A percentile compares a stretch with the other conserved stretches of the same genome.
Evolutionary conservation across 2,888 invertebrate species (phyloP).

Genomic region (Orthosia incerta): DNA sequence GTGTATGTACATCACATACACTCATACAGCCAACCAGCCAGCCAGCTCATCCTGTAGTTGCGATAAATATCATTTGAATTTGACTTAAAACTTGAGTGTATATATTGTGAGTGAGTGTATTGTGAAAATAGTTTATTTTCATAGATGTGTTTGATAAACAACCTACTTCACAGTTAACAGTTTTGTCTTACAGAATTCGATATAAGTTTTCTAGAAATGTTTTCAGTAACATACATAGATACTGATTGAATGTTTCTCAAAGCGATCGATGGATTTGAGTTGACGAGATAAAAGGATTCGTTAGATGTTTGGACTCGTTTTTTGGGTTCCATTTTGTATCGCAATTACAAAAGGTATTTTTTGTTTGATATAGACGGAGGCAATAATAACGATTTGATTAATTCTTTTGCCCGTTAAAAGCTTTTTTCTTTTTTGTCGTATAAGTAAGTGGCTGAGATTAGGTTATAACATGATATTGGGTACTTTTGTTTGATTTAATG

Average conservation of each 20-base stretch:
- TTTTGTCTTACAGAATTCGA: not conserved
- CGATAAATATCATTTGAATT: too few relatives aligned
- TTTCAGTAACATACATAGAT: slow-evolving; percentile 11
- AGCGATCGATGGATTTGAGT: slow-evolving; percentile 17
- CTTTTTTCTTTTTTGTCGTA: slow-evolving; percentile 10
- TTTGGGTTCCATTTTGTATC: slow-evolving; percentile 43
- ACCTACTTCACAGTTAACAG: not conserved
- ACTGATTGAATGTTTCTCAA: slow-evolving; percentile 24
- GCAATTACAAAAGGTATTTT: slow-evolving; percentile 43
- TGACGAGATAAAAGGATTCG: slow-evolving; percentile 44
- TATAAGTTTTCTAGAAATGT: slow-evolving; percentile 3
- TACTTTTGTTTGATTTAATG: slow-evolving; percentile 21
- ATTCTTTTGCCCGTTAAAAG: slow-evolving; percentile 24
- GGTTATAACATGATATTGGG: not conserved
- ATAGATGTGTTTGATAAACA: too few relatives aligned
- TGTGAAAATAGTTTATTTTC: too few relatives aligned
- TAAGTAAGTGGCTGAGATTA: not conserved
- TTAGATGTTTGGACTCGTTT: slow-evolving; percentile 35
- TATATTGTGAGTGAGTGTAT: too few relatives aligned
- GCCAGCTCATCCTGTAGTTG: too few relatives aligned
- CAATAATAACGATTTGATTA: slow-evolving; percentile 48
- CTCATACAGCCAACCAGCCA: too few relatives aligned
- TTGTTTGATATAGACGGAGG: slow-evolving; percentile 29
- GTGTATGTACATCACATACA: too few relatives aligned
- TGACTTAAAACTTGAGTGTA: too few relatives aligned